Evolutionary conservation across 2,888 invertebrate genomes (phyloP).

Genomic region (Pyralis farinalis): DNA sequence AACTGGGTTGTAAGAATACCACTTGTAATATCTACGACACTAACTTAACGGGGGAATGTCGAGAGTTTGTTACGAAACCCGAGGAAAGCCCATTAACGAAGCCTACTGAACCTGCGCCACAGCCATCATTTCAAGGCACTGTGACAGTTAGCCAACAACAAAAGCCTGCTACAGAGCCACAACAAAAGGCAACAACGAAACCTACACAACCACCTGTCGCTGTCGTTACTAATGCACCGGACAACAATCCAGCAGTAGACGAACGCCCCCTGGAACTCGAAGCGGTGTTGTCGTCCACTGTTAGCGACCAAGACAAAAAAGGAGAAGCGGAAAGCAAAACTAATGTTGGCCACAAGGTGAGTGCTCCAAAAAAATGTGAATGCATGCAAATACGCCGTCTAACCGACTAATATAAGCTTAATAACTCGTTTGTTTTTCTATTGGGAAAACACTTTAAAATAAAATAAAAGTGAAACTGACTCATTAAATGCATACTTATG

Average conservation of each 20-base stretch:
- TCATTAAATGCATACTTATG: no score
- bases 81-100: constrained; percentile 31
- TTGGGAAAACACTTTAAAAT: no score
- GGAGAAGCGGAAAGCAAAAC: constrained; percentile 13
- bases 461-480: no score
- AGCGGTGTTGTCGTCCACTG: constrained; percentile 55
- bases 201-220: background rate
- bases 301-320: constrained; percentile 27
- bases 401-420: background rate
- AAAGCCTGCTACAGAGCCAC: background rate
- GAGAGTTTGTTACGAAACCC: constrained; percentile 49
- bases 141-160: background rate
- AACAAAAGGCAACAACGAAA: background rate
- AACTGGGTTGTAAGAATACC: constrained; percentile 51
- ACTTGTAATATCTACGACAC: constrained; percentile 75
- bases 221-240: constrained; percentile 6
- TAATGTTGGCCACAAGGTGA: constrained; percentile 31
- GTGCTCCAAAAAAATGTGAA: constrained; percentile 4
- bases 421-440: no score
- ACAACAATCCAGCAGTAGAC: constrained; percentile 24
- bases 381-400: background rate
- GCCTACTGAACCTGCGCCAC: constrained; percentile 10
- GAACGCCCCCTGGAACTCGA: constrained; percentile 57
- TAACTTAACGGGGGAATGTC: constrained; percentile 63
- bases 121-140: constrained; percentile 13